A percentile compares a stretch with the other conserved stretches of the same genome.
These are phyloP conservation scores for Fregata magnificens DNA, from an alignment of 2,113 vertebrate species.

Conservation along the genomic window DNA sequence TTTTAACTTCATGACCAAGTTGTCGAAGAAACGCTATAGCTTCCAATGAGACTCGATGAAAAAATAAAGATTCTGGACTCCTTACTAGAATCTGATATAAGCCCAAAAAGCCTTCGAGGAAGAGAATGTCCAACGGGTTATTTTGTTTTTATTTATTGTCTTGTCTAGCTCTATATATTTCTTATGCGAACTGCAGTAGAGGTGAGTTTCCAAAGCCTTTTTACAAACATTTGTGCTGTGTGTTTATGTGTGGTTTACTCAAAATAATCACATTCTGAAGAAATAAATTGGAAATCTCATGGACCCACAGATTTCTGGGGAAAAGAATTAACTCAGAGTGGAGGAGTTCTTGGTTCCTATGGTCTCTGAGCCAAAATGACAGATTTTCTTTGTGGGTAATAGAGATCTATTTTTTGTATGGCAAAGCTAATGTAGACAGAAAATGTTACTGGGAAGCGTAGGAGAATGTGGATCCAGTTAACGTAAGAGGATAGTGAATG, in stretches of 20 bases:
- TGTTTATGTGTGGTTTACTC: not conserved
- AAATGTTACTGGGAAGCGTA: not conserved
- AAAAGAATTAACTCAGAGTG: not conserved
- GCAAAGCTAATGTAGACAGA: not conserved
- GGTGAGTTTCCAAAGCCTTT: not conserved
- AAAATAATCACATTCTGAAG: not conserved
- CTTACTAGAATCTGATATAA: not conserved
- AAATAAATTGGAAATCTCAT: not conserved
- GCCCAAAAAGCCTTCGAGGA: not conserved
- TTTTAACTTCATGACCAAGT: not conserved
- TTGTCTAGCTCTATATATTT: not conserved
- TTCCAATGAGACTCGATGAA: not conserved
- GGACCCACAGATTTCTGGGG: not conserved
- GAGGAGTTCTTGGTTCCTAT: not conserved
- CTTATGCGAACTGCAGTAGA: not conserved
- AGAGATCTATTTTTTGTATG: not conserved
- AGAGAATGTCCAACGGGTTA: not conserved
- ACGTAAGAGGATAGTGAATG: not conserved
- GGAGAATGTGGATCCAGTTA: not conserved
- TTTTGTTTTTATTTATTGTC: no score
- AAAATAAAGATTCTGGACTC: not conserved
- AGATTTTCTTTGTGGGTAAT: not conserved
- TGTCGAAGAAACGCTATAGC: not conserved
- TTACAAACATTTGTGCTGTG: not conserved
- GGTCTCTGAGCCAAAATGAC: not conserved